Conservation (phyloP, 2,113 vertebrate species). For the Gracilinanus agilis region DNA sequence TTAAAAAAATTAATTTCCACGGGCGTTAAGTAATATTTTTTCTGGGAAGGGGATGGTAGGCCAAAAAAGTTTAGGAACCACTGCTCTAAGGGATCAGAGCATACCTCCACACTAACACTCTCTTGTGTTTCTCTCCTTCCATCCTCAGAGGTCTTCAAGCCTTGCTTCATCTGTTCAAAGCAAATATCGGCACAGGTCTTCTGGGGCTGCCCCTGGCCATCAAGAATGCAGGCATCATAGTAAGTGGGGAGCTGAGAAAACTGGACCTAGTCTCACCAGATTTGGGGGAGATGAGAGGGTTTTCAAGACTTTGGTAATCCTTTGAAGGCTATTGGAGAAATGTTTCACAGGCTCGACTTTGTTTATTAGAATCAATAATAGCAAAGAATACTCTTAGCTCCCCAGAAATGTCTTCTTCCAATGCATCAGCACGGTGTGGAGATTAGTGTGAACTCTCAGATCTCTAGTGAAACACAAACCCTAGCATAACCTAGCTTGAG, state of each 20-base stretch:
- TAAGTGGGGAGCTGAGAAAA: constrained; percentile 69
- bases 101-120: background rate
- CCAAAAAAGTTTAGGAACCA: too few relatives aligned
- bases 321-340: background rate
- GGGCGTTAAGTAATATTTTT: too few relatives aligned
- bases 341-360: background rate
- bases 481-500: background rate
- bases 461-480: background rate
- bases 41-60: too few relatives aligned
- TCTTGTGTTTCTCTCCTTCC: background rate
- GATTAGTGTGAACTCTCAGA: background rate
- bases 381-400: background rate
- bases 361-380: background rate
- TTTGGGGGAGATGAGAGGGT: background rate
- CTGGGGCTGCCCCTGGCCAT: constrained; percentile 90
- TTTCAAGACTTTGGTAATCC: background rate
- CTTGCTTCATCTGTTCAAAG: constrained; percentile 90
- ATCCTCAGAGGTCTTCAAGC: constrained; percentile 86
- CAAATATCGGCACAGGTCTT: constrained; percentile 90
- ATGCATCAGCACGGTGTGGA: background rate
- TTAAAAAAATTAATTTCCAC: too few relatives aligned
- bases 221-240: constrained; percentile 91
- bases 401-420: background rate
- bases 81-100: background rate
- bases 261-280: background rate